phyloP scores from a whole-genome alignment of 2,797 vertebrate species.

The Distichodus sexfasciatus region DNA sequence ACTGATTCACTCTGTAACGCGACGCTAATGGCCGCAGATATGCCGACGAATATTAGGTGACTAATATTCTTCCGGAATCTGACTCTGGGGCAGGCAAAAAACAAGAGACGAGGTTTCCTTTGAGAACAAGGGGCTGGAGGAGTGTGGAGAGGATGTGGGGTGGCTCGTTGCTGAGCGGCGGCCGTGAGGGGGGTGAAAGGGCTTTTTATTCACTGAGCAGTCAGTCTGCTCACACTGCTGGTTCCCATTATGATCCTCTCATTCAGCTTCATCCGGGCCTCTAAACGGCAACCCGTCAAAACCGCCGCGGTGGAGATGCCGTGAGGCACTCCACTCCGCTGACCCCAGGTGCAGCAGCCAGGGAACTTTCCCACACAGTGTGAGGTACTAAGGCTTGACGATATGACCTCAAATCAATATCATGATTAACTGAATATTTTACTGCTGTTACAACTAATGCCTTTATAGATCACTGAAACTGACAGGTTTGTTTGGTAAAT shows the following conservation, averaged over 20 bases:
- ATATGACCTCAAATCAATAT: no score
- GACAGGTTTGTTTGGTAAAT: no score
- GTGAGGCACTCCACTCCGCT: slow-evolving; percentile 34
- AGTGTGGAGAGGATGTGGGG: slow-evolving; percentile 36
- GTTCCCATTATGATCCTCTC: slow-evolving; percentile 46
- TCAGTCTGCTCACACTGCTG: slow-evolving; percentile 33
- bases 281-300: slow-evolving; percentile 6
- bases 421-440: no score
- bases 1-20: slow-evolving; percentile 32
- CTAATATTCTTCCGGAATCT: slow-evolving; percentile 36
- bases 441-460: no score
- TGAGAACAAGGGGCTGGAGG: slow-evolving; percentile 36
- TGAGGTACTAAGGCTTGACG: no score
- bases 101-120: slow-evolving; percentile 33
- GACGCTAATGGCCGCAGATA: slow-evolving; percentile 12
- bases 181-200: slow-evolving; percentile 33
- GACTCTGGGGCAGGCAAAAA: slow-evolving; percentile 39
- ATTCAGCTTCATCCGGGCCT: slow-evolving; percentile 17
- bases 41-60: slow-evolving; percentile 21
- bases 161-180: slow-evolving; percentile 26
- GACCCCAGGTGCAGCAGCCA: slow-evolving; percentile 48
- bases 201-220: slow-evolving; percentile 43
- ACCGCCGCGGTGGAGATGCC: neutral
- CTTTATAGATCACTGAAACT: no score
- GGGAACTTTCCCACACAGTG: slow-evolving; percentile 41